These are phyloP conservation scores for Ochotona princeps DNA, from an alignment of 2,113 vertebrate genomes.

Conservation along the genomic window DNA sequence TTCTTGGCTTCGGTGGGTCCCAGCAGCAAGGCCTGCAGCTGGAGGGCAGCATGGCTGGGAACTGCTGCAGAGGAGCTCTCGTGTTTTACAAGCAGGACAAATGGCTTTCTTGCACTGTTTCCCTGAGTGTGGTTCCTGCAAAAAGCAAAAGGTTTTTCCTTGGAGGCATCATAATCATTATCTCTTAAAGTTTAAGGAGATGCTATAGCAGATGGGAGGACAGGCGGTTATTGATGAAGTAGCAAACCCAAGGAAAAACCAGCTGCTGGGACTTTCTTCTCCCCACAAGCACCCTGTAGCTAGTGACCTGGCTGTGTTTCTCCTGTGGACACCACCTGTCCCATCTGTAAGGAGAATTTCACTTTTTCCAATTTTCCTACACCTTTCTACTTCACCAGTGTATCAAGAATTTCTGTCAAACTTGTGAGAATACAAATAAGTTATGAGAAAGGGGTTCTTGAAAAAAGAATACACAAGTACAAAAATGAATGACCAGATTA, in stretches of 20 bases:
- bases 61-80: constrained; percentile 48
- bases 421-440: neutral
- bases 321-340: neutral
- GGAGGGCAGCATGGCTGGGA: neutral
- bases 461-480: constrained; percentile 12
- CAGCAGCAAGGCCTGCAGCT: accelerated
- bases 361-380: neutral
- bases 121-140: neutral
- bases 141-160: neutral
- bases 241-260: neutral
- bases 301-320: accelerated
- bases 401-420: neutral
- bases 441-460: constrained; percentile 26
- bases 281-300: neutral
- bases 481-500: neutral
- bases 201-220: neutral
- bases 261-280: neutral
- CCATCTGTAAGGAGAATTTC: neutral
- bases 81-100: neutral
- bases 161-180: neutral
- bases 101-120: neutral
- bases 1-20: neutral
- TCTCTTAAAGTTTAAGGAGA: neutral
- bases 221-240: neutral
- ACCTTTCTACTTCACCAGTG: neutral